A percentile compares a stretch with the other conserved stretches of the same genome.
phyloP scores from a whole-genome alignment of 1,140 invertebrate species.

The Bombus sibiricus region DNA sequence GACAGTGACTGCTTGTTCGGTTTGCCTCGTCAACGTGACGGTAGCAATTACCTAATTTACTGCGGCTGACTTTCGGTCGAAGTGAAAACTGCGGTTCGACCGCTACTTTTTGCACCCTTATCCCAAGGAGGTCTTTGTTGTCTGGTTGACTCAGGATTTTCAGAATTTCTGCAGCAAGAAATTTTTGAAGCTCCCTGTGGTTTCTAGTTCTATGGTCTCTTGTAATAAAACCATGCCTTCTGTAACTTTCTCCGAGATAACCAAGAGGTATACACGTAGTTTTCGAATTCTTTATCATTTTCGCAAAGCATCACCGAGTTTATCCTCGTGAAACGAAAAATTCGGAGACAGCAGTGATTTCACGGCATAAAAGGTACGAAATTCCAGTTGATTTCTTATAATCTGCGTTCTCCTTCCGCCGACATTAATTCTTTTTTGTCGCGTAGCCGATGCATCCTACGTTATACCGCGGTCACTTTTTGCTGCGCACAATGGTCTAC shows the following conservation, averaged over 20 bases:
- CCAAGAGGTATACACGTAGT: background rate
- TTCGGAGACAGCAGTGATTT: background rate
- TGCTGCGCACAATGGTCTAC: slow-evolving; percentile 33
- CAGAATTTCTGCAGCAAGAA: background rate
- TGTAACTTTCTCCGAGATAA: background rate
- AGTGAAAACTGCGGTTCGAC: slow-evolving; percentile 14
- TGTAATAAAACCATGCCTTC: background rate
- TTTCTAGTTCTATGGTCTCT: background rate
- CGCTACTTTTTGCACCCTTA: slow-evolving; percentile 13
- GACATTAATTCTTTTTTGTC: slow-evolving; percentile 26
- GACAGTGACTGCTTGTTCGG: background rate
- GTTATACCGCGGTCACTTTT: slow-evolving; percentile 34
- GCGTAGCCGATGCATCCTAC: slow-evolving; percentile 18
- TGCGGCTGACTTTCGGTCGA: slow-evolving; percentile 47
- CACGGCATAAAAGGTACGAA: slow-evolving; percentile 6
- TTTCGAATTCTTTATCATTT: background rate
- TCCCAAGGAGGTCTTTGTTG: background rate
- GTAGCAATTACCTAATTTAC: slow-evolving; percentile 68
- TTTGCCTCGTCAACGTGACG: slow-evolving; percentile 7
- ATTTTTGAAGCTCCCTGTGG: background rate
- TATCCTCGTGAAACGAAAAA: background rate
- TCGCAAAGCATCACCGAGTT: background rate
- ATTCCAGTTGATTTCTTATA: background rate
- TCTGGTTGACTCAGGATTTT: background rate
- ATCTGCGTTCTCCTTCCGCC: background rate